phyloP scores from a whole-genome alignment of 2,888 invertebrate species.

The Seira ritae region DNA sequence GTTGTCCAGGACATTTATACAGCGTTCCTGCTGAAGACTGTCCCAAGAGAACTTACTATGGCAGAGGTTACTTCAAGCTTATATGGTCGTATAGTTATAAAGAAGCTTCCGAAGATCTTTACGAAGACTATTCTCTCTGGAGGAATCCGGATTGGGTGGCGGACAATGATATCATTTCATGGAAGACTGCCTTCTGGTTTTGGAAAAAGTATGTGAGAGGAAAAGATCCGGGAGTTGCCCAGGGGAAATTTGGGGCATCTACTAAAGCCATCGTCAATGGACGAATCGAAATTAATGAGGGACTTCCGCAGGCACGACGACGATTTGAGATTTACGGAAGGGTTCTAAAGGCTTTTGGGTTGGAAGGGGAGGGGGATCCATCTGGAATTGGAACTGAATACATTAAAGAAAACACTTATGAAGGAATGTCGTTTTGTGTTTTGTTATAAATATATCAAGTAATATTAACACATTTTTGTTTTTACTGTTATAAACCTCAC shows the following conservation, averaged over 20 bases:
- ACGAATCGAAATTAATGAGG: slow-evolving; percentile 37
- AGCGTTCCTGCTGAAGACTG: slow-evolving; percentile 22
- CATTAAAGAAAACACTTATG: too few species aligned
- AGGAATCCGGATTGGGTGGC: slow-evolving; percentile 44
- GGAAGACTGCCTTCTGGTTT: slow-evolving; percentile 41
- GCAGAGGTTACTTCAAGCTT: slow-evolving; percentile 43
- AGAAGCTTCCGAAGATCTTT: slow-evolving; percentile 31
- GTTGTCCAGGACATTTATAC: slow-evolving; percentile 17
- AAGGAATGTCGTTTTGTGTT: too few species aligned
- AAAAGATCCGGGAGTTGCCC: too few species aligned
- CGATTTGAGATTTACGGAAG: slow-evolving; percentile 38
- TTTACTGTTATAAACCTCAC: too few species aligned
- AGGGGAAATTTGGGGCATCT: slow-evolving; percentile 37
- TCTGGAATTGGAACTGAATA: not conserved
- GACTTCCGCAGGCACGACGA: slow-evolving; percentile 30
- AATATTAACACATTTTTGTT: too few species aligned
- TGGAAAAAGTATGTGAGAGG: slow-evolving; percentile 43
- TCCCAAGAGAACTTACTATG: slow-evolving; percentile 36
- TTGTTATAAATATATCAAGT: too few species aligned
- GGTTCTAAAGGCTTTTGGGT: slow-evolving; percentile 31
- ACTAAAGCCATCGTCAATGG: slow-evolving; percentile 62
- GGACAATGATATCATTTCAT: slow-evolving; percentile 6
- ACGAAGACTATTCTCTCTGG: slow-evolving; percentile 20
- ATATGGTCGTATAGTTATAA: slow-evolving; percentile 52
- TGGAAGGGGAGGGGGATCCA: slow-evolving; percentile 17